Percentiles rank a stretch among this genome's conserved stretches.
Evolutionary conservation across 2,797 vertebrate species (phyloP).

Genomic region (Lateolabrax maculatus): DNA sequence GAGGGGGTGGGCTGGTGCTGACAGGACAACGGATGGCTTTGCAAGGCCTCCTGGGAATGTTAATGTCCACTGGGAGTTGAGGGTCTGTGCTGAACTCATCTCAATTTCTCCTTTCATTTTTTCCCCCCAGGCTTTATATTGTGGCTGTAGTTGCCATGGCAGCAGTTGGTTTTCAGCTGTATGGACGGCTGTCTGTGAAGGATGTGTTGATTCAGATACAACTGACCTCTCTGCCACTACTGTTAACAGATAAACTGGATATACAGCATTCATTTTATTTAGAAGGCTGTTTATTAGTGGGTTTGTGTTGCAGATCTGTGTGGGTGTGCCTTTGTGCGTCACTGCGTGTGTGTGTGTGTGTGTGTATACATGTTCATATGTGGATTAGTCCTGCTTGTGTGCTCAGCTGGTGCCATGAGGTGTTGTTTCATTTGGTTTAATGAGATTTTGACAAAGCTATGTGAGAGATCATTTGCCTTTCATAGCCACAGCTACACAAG

Average conservation of each 20-base stretch:
- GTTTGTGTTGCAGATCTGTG: constrained; percentile 37
- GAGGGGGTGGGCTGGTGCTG: constrained; percentile 55
- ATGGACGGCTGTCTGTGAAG: constrained; percentile 52
- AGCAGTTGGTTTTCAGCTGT: constrained; percentile 70
- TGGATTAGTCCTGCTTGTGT: constrained; percentile 75
- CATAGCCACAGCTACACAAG: constrained; percentile 64
- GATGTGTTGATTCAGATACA: constrained; percentile 63
- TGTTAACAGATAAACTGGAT: constrained; percentile 26
- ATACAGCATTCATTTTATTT: constrained; percentile 19
- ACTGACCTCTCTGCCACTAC: constrained; percentile 30
- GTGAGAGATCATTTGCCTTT: constrained; percentile 77
- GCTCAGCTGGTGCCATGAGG: constrained; percentile 84
- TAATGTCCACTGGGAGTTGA: constrained; percentile 76
- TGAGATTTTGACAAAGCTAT: constrained; percentile 86
- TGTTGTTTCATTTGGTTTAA: constrained; percentile 86
- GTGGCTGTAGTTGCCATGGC: constrained; percentile 82
- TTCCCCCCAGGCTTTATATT: constrained; percentile 60
- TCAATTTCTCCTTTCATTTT: constrained; percentile 70
- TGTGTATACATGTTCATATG: constrained; percentile 56
- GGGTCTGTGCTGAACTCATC: constrained; percentile 70
- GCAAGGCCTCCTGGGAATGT: constrained; percentile 73
- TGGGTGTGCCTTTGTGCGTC: constrained; percentile 54
- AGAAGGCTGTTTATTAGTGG: constrained; percentile 36
- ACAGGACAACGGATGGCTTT: constrained; percentile 76
- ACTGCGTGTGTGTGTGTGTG: constrained; percentile 48